Evolutionary conservation across 2,888 invertebrate genomes (phyloP), one percentile per base, ranked within the genome.

Genomic region (Terebella lapidaria): DNA sequence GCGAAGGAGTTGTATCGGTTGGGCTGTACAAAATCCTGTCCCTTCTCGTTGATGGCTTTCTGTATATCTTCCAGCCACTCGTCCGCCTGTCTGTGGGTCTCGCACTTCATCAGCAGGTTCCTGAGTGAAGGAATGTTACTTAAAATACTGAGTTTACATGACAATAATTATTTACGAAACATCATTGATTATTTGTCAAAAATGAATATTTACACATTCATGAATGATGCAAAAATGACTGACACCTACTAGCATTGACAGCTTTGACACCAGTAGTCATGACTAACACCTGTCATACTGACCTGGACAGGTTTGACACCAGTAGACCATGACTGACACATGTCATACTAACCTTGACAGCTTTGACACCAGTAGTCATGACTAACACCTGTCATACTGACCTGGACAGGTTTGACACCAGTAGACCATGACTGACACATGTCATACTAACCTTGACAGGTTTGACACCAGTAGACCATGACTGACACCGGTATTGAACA

Each of bases 1-100:
- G 90, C 93, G 83, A 90, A 96, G 0, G 95, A 93, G 70, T 88
- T 87, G 81, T 91, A 91, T 0, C 90, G 87, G 83, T 94, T 94
- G 1, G 87, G 85, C 72, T 85, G 85, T 0, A 89, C 90, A 81
- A 94, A 94, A 69, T 89, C 89, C 59, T 86, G 86, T 0, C 90
- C 92, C 85, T 79, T 69, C 26, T 71, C 71, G 15, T 85, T 86
- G 1, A 89, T 87, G 1, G 87, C 84, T 64, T 86, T 84, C 73
- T 89, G 89, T 45, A 95, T 85, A 69, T 86, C 87, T 49, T 87
- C 86, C 79, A 89, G 84, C 94, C 94, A 95, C 74, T 94, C 93
- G 74, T 88, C 89, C 57, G 90, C 88, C 78, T 91, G 89, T 64
- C 94, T 84, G 70, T 88, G 87, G 0, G 94, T 94, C 88, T 90